Conservation (phyloP, 2,797 vertebrate genomes). For the Pseudochirops corinnae region DNA sequence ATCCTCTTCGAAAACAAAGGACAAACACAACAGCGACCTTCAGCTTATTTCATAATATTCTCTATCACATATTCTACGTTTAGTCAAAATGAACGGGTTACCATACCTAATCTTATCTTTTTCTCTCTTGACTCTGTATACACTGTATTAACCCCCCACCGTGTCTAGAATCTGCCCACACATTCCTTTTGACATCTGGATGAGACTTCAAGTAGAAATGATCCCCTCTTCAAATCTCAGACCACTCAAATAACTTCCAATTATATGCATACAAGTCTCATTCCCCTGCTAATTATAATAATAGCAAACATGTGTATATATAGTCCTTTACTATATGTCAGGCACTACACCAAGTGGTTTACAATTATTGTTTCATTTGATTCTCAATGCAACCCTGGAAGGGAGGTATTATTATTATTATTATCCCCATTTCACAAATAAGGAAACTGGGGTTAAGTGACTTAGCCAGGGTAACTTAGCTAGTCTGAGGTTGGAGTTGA, state of each 20-base stretch:
- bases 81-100: not conserved
- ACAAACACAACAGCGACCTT: not conserved
- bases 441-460: not conserved
- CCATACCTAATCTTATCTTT: not conserved
- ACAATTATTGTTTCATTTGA: not conserved
- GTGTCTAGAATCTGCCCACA: not conserved
- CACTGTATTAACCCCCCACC: not conserved
- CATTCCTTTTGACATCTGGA: not conserved
- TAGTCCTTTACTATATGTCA: not conserved
- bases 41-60: not conserved
- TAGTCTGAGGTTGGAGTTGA: not conserved
- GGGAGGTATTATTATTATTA: not conserved
- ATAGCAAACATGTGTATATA: not conserved
- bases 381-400: not conserved
- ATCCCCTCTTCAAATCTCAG: not conserved
- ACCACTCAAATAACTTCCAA: not conserved
- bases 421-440: not conserved
- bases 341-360: not conserved
- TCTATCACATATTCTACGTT: not conserved
- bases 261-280: not conserved
- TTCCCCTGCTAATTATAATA: not conserved
- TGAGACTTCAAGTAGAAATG: not conserved
- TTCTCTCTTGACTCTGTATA: not conserved
- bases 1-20: no score
- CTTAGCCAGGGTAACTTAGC: not conserved